Conservation (phyloP, 2,797 vertebrate species). For the Myripristis jacobus region DNA sequence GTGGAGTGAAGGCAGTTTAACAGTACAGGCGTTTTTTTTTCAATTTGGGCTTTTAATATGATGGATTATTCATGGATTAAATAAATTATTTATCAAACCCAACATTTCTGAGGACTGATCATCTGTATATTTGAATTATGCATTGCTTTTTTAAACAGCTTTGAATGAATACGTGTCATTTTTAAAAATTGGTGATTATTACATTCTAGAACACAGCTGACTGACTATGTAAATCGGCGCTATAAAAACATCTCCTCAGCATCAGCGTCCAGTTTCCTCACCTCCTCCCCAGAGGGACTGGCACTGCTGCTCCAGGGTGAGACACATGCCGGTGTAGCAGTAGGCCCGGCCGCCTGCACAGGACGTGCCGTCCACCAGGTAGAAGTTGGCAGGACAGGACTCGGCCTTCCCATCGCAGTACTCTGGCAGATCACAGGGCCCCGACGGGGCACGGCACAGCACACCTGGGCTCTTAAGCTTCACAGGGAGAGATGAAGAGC, state of each 20-base stretch:
- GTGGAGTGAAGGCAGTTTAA: no score
- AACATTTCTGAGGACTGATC: no score
- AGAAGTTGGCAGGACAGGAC: conserved; percentile 94
- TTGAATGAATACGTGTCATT: neutral
- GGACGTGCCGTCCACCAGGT: conserved; percentile 89
- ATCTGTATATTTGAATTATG: no score
- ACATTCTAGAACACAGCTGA: neutral
- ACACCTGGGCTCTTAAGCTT: conserved; percentile 91
- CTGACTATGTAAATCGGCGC: no score
- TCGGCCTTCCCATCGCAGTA: conserved; percentile 92
- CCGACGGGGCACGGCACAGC: conserved; percentile 86
- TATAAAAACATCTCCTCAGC: neutral
- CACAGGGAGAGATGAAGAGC: conserved; percentile 15
- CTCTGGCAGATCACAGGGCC: conserved; percentile 93
- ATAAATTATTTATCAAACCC: no score
- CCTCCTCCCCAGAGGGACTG: conserved; percentile 92
- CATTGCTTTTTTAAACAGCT: no score
- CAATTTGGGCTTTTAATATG: no score
- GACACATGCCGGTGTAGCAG: conserved; percentile 98
- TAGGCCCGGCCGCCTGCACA: conserved; percentile 88
- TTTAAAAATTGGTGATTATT: neutral
- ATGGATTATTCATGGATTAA: no score
- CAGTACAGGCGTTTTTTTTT: no score
- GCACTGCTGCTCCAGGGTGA: conserved; percentile 94
- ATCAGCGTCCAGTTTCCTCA: conserved; percentile 56